Base-by-base conservation (phyloP, 2,888 invertebrate species). In the Caenorhabditis angaria region DNA sequence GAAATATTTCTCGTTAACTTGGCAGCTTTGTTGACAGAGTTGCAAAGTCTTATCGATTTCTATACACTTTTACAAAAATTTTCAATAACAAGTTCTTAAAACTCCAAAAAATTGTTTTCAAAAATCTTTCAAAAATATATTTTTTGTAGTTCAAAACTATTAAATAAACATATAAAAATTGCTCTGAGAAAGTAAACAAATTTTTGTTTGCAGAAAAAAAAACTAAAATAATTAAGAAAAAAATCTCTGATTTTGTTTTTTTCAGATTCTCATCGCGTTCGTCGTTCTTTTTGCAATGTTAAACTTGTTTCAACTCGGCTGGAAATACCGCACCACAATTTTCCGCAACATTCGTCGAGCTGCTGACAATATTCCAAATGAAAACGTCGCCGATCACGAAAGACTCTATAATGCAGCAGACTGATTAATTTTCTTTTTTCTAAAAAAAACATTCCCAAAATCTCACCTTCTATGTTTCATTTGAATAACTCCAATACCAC, bases 241-340 rank as follows among this genome's bases (percentile, higher is more conserved):
- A 14, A 56, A 61, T 51, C 59, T 0, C n/a, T n/a, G n/a, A n/a
- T n/a, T n/a, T n/a, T n/a, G n/a, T n/a, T n/a, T 28, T 22, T 54
- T 70, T 24, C 65, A 70, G 70, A 63, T 70, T 20, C 10, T 56
- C n/a, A 10, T 62, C 10, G 24, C 54, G 12, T 27, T 70, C 14
- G 25, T 18, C 0, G 3, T 70, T 0, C 0, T 70, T 0, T 62
- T 62, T 6, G 54, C 65, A 5, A 1, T 64, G 0, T 27, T 65
- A 22, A 70, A 70, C 28, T 2, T 70, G 8, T 41, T n/a, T n/a
- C 65, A 65, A 35, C 25, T 70, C 2, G 54, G 28, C 3, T 70
- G 56, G 55, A 25, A 27, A 3, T 12, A 60, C 47, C 62, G 70
- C 6, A 51, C 59, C 2, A 65, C 29, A 24, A 10, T 70, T 14